These are phyloP conservation scores for Rachycentron canadum DNA, from an alignment of 2,797 vertebrate genomes.

Conservation along the genomic window DNA sequence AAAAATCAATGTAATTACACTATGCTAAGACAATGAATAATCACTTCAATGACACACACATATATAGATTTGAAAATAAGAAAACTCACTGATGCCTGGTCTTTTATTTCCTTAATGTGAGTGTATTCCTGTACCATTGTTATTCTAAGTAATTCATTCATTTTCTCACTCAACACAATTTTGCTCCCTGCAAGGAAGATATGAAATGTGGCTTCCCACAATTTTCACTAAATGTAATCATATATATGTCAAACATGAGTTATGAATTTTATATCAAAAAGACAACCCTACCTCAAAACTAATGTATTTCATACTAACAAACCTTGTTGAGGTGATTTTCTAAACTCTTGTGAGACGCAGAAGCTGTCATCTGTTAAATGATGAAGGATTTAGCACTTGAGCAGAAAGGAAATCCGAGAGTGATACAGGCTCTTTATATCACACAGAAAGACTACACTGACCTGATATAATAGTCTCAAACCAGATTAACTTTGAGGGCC, in stretches of 20 bases:
- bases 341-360: conserved; percentile 2
- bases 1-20: conserved; percentile 45
- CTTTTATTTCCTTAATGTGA: neutral
- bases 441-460: conserved; percentile 3
- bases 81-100: neutral
- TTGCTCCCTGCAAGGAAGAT: neutral
- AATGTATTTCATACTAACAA: conserved; percentile 20
- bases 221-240: conserved; percentile 23
- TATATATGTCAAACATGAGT: conserved; percentile 26
- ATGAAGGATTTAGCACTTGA: neutral
- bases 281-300: neutral
- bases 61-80: conserved; percentile 1
- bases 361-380: conserved; percentile 11
- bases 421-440: conserved; percentile 1
- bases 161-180: conserved; percentile 5
- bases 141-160: conserved; percentile 8
- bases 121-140: conserved; percentile 2
- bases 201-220: conserved; percentile 9
- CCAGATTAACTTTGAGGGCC: conserved; percentile 26
- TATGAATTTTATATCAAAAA: neutral
- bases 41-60: conserved; percentile 14
- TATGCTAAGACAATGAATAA: conserved; percentile 49
- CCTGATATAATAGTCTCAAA: conserved; percentile 34
- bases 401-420: neutral
- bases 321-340: conserved; percentile 15